A percentile compares a stretch with the other conserved stretches of the same genome.
phyloP scores from a whole-genome alignment of 1,140 invertebrate genomes.

The Brachionus asplanchnoidis region DNA sequence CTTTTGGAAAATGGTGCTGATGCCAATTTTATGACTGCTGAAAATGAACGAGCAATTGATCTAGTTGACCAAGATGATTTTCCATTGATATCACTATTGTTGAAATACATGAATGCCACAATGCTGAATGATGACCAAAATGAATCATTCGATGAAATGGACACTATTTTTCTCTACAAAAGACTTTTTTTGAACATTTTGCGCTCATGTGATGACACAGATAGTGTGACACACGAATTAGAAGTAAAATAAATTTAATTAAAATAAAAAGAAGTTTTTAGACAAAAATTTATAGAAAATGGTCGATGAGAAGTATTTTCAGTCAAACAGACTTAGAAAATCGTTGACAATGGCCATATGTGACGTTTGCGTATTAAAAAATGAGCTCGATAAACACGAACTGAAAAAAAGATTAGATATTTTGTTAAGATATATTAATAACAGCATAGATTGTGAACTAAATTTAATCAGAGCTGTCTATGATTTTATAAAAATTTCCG shows the following conservation, averaged over 20 bases:
- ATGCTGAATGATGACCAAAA: neutral
- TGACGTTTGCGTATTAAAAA: neutral
- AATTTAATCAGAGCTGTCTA: neutral
- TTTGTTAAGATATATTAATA: neutral
- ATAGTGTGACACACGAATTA: neutral
- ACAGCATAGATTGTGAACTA: neutral
- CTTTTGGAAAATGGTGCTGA: constrained; percentile 52
- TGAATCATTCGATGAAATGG: neutral
- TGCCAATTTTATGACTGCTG: constrained; percentile 48
- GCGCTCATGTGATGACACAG: neutral
- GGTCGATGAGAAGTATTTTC: neutral
- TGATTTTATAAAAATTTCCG: neutral
- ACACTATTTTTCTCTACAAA: neutral
- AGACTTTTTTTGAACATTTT: constrained; percentile 12
- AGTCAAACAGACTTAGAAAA: neutral
- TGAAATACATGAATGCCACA: constrained; percentile 43
- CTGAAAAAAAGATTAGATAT: neutral
- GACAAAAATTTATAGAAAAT: neutral
- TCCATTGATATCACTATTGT: constrained; percentile 50
- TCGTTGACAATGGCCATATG: neutral
- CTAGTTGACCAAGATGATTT: constrained; percentile 53
- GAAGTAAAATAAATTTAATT: neutral
- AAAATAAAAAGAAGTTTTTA: neutral
- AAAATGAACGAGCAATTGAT: constrained; percentile 55
- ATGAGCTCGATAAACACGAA: neutral